A percentile compares a stretch with the other conserved stretches of the same genome.
Conservation (phyloP, 2,888 invertebrate genomes). For the Emmelina monodactyla region DNA sequence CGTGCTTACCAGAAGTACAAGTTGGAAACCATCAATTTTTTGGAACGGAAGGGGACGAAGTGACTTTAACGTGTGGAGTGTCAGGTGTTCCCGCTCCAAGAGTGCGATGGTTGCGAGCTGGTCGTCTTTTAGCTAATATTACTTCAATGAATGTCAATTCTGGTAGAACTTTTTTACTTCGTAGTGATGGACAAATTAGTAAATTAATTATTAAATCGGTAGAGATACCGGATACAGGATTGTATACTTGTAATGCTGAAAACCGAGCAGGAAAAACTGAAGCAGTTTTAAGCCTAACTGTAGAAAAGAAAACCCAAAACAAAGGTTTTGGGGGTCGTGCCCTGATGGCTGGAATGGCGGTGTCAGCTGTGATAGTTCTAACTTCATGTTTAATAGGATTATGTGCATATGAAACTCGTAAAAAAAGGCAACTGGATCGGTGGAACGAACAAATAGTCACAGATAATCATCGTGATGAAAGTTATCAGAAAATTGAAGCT, state of each 20-base stretch:
- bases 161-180: conserved; percentile 71
- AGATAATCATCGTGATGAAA: conserved; percentile 63
- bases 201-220: conserved; percentile 77
- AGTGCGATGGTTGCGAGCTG: conserved; percentile 76
- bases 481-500: conserved; percentile 83
- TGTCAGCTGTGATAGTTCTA: conserved; percentile 72
- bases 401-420: conserved; percentile 71
- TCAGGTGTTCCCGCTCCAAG: conserved; percentile 76
- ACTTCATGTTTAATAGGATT: conserved; percentile 72
- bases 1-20: conserved; percentile 76
- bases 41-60: conserved; percentile 75
- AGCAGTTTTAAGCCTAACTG: conserved; percentile 75
- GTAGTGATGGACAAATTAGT: conserved; percentile 72
- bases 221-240: conserved; percentile 78
- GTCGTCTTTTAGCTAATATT: conserved; percentile 73
- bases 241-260: conserved; percentile 80
- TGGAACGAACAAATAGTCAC: conserved; percentile 61
- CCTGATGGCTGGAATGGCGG: conserved; percentile 72
- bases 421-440: conserved; percentile 63
- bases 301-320: conserved; percentile 71
- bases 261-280: conserved; percentile 82
- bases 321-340: conserved; percentile 66
- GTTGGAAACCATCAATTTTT: conserved; percentile 67
- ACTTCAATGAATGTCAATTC: conserved; percentile 43
- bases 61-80: conserved; percentile 76